Conservation (phyloP, 2,888 invertebrate genomes). For the Cordilura impudica region DNA sequence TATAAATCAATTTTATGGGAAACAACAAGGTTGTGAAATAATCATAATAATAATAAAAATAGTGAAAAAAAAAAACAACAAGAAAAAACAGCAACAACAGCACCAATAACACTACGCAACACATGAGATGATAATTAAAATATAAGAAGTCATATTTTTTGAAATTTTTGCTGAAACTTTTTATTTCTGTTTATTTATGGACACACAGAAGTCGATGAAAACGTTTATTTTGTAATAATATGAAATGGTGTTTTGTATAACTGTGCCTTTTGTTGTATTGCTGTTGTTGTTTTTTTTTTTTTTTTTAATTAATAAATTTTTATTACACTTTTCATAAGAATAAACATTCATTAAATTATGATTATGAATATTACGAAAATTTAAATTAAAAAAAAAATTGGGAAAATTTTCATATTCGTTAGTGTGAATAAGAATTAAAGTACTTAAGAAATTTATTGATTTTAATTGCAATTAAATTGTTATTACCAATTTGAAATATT, state of each 20-base stretch:
- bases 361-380: conserved; percentile 55
- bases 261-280: not conserved
- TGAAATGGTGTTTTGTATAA: not conserved
- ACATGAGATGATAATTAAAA: conserved; percentile 39
- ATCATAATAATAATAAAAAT: conserved; percentile 34
- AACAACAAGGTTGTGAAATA: conserved; percentile 52
- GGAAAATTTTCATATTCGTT: not conserved
- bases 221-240: not conserved
- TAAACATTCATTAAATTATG: conserved; percentile 48
- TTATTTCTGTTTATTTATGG: conserved; percentile 26
- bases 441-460: conserved; percentile 44
- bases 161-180: not conserved
- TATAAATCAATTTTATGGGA: conserved; percentile 62
- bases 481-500: not conserved
- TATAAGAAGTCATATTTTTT: conserved; percentile 51
- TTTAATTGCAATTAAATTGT: conserved; percentile 56
- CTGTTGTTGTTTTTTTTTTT: not conserved
- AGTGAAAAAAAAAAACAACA: not conserved
- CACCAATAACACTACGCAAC: too few relatives aligned
- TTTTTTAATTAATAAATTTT: conserved; percentile 46
- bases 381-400: not conserved
- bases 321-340: conserved; percentile 52
- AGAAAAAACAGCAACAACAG: not conserved
- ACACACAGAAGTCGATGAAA: conserved; percentile 7
- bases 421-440: not conserved